Conservation (phyloP, 2,797 vertebrate genomes). For the Artibeus lituratus region DNA sequence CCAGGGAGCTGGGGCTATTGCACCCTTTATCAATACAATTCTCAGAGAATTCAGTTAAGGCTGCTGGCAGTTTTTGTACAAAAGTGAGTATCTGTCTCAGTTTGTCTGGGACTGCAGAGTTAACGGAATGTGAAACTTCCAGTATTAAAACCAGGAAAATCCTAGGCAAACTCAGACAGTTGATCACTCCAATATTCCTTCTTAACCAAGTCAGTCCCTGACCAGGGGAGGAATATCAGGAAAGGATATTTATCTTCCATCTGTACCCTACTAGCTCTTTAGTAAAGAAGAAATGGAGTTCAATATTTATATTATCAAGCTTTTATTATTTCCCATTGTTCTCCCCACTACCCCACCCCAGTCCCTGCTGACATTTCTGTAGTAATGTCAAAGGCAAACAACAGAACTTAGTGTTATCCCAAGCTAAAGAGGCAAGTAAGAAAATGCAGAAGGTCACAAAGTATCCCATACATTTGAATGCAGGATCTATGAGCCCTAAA, state of each 20-base stretch:
- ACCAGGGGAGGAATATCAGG: background rate
- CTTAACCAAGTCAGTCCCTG: background rate
- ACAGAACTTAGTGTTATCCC: background rate
- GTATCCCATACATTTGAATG: background rate
- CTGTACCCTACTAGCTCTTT: background rate
- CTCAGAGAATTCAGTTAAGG: background rate
- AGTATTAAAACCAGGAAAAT: background rate
- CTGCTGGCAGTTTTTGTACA: background rate
- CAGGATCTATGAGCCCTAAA: background rate
- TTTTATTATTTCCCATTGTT: background rate
- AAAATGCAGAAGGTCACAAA: background rate
- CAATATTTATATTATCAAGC: background rate
- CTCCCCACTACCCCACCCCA: rapidly evolving
- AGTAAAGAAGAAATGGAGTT: background rate
- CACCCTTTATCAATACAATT: background rate
- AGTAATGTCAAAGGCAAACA: background rate
- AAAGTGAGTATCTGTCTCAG: background rate
- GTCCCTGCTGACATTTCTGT: background rate
- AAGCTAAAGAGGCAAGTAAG: background rate
- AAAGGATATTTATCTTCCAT: background rate
- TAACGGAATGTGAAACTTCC: background rate
- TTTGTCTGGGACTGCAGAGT: background rate
- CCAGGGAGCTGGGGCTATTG: background rate
- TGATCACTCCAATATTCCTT: background rate
- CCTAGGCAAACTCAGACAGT: background rate